Conservation (phyloP, 2,797 vertebrate genomes). For the Eulemur albifrons region DNA sequence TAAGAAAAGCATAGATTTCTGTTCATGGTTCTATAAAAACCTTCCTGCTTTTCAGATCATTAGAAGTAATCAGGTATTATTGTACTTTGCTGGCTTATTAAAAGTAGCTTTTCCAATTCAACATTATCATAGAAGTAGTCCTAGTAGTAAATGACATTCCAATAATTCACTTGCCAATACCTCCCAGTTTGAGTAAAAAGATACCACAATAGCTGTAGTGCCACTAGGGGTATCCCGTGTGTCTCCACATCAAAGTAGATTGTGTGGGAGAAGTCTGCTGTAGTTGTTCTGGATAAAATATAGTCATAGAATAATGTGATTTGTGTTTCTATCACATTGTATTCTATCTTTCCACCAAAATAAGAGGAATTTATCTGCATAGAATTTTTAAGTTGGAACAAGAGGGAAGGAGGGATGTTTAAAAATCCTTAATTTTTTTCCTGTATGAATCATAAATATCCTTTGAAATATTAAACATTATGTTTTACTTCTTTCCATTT, state of each 20-base stretch:
- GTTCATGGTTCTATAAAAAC: background rate
- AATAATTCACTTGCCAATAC: background rate
- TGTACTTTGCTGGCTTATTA: background rate
- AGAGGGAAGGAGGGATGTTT: background rate
- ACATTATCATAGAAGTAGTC: background rate
- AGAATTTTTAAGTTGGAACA: slow-evolving; percentile 1
- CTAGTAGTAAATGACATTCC: background rate
- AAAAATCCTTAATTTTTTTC: slow-evolving; percentile 4
- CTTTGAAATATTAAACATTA: slow-evolving; percentile 26
- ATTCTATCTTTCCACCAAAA: slow-evolving; percentile 7
- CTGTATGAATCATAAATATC: background rate
- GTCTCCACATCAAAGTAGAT: background rate
- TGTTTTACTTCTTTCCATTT: background rate
- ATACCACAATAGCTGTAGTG: background rate
- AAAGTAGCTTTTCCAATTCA: background rate
- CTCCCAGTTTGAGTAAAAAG: background rate
- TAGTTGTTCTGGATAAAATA: background rate
- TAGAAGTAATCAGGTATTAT: background rate
- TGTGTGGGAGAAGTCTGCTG: background rate
- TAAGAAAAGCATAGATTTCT: slow-evolving; percentile 18
- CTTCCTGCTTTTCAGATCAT: background rate
- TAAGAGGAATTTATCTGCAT: background rate
- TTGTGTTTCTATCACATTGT: background rate
- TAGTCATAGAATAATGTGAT: background rate
- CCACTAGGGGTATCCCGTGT: background rate